A percentile compares a stretch with the other conserved stretches of the same genome.
Evolutionary conservation across 1,140 invertebrate genomes (phyloP).

Genomic region (Bathynomus jamesi): DNA sequence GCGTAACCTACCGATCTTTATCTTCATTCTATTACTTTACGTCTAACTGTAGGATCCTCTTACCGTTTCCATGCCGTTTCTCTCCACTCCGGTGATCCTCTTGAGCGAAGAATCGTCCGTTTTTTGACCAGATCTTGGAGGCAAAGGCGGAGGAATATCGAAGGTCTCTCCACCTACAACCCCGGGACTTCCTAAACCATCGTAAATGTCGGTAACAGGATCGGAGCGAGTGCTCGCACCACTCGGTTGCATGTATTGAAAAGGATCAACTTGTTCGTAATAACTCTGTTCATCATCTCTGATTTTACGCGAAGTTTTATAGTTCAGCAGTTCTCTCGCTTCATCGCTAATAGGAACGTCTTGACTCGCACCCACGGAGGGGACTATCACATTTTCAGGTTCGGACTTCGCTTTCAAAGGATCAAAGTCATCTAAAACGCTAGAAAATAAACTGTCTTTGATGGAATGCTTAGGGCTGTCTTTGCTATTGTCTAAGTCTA

Average conservation of each 20-base stretch:
- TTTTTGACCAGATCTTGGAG: constrained; percentile 14
- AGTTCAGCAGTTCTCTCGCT: constrained; percentile 27
- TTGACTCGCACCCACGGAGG: background rate
- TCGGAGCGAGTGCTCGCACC: constrained; percentile 24
- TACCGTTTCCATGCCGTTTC: too few relatives aligned
- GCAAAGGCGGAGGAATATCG: constrained; percentile 33
- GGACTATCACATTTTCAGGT: background rate
- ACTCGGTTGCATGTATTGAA: constrained; percentile 37
- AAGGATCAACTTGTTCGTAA: constrained; percentile 37
- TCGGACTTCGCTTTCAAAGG: constrained; percentile 14
- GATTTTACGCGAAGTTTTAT: constrained; percentile 8
- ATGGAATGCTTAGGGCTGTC: background rate
- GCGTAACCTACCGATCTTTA: too few relatives aligned
- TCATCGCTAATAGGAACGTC: constrained; percentile 31
- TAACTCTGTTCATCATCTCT: constrained; percentile 36
- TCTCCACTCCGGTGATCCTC: too few relatives aligned
- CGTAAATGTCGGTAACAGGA: constrained; percentile 30
- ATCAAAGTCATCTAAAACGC: constrained; percentile 34
- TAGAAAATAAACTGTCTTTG: constrained; percentile 12
- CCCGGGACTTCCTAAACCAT: constrained; percentile 29
- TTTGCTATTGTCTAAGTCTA: constrained; percentile 20
- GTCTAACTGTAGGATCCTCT: too few relatives aligned
- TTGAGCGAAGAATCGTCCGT: background rate
- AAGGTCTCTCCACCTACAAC: constrained; percentile 27
- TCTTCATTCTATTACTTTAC: too few relatives aligned